phyloP scores from a whole-genome alignment of 2,797 vertebrate genomes.

The Apogon talboti region DNA sequence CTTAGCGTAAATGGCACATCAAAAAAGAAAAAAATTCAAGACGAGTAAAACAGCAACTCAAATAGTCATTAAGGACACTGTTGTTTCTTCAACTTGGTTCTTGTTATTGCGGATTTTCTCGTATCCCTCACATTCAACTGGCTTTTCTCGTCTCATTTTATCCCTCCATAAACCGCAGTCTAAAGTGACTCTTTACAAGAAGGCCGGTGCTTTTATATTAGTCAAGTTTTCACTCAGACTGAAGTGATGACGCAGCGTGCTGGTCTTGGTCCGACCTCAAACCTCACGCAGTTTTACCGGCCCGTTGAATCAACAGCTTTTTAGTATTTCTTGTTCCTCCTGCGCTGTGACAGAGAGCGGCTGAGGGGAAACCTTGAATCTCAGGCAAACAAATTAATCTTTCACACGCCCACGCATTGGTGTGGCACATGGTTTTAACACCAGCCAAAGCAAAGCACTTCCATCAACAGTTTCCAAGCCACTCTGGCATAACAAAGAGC shows the following conservation, averaged over 20 bases:
- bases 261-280: slow-evolving; percentile 31
- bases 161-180: background rate
- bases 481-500: slow-evolving; percentile 37
- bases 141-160: background rate
- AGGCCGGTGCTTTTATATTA: background rate
- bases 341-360: slow-evolving; percentile 1
- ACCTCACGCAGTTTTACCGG: slow-evolving; percentile 17
- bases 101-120: no score
- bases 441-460: slow-evolving; percentile 42
- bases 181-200: background rate
- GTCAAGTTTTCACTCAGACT: slow-evolving; percentile 9
- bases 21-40: no score
- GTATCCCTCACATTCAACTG: no score
- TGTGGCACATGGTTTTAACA: slow-evolving; percentile 57
- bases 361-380: slow-evolving; percentile 26
- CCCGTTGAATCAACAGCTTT: background rate
- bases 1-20: no score
- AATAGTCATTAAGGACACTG: no score
- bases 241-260: background rate
- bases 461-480: slow-evolving; percentile 44
- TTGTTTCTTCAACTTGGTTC: no score
- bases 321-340: background rate
- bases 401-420: slow-evolving; percentile 48
- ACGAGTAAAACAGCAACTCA: no score
- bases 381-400: slow-evolving; percentile 62